Percentiles rank a stretch among this genome's conserved stretches.
phyloP scores from a whole-genome alignment of 37 sponge, comb jelly and placozoan species.

The Beroe forskalii region DNA sequence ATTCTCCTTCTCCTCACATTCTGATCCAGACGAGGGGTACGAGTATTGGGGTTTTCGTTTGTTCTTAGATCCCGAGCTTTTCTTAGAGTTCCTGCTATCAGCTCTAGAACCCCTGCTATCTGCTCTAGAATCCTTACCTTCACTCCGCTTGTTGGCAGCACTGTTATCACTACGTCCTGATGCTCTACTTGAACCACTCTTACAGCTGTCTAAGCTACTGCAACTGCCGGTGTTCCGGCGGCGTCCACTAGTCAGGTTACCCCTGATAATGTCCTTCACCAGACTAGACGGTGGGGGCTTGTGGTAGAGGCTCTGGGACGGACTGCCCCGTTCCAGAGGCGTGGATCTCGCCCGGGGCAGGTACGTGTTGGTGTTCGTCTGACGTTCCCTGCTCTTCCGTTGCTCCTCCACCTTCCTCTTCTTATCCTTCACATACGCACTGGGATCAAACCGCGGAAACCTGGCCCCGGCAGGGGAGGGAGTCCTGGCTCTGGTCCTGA shows the following conservation, averaged over 20 bases:
- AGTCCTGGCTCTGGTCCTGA: constrained; percentile 26
- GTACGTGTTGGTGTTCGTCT: constrained; percentile 17
- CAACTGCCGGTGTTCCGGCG: constrained; percentile 4
- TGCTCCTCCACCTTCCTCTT: constrained; percentile 24
- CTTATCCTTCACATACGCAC: constrained; percentile 57
- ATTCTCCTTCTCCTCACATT: constrained; percentile 23
- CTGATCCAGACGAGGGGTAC: constrained; percentile 2
- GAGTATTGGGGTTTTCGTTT: not conserved
- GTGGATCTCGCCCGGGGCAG: constrained; percentile 46
- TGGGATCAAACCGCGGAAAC: constrained; percentile 46
- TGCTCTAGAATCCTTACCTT: not conserved
- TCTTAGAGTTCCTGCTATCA: not conserved
- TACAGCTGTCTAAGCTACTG: constrained; percentile 28
- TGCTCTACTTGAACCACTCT: not conserved
- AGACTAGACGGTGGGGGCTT: constrained; percentile 41
- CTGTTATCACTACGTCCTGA: not conserved
- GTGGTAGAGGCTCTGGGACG: constrained; percentile 28
- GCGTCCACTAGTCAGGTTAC: not conserved
- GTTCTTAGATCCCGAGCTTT: not conserved
- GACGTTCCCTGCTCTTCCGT: not conserved
- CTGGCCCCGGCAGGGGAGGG: constrained; percentile 53
- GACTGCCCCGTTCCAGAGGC: not conserved
- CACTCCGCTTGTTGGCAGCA: not conserved
- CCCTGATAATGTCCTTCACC: constrained; percentile 16
- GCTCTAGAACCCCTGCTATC: not conserved